Percentiles rank a stretch among this genome's conserved stretches.
Evolutionary conservation across 1,140 invertebrate species (phyloP).

Genomic region (Eurosta solidaginis): DNA sequence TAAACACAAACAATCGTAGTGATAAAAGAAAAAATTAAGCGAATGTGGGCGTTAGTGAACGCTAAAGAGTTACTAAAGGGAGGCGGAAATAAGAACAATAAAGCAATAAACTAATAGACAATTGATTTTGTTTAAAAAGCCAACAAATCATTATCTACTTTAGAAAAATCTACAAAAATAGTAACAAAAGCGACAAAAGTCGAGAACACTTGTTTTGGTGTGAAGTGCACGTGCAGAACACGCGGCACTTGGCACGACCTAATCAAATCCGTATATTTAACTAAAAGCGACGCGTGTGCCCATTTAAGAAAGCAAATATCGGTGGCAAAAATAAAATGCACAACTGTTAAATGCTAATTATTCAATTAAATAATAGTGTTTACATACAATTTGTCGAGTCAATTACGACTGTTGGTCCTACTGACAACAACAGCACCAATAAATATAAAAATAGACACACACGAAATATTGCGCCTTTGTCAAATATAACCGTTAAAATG

Average conservation of each 20-base stretch:
- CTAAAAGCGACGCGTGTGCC: background rate
- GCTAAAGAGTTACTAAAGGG: background rate
- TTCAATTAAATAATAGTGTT: conserved; percentile 15
- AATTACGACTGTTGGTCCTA: background rate
- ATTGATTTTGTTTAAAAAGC: background rate
- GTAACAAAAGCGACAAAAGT: background rate
- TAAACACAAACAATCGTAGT: background rate
- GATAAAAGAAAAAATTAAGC: background rate
- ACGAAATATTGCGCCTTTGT: background rate
- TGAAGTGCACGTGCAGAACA: background rate
- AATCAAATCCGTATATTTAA: background rate
- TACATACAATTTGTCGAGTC: background rate
- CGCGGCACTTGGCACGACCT: background rate
- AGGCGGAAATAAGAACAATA: background rate
- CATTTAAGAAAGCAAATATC: background rate
- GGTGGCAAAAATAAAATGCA: background rate
- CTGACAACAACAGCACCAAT: background rate
- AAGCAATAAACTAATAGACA: no score
- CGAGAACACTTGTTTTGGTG: background rate
- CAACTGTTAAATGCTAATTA: conserved; percentile 22
- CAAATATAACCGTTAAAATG: conserved; percentile 41
- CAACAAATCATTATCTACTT: background rate
- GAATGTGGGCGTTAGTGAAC: background rate
- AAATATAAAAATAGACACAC: background rate
- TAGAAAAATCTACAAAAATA: background rate